phyloP scores from a whole-genome alignment of 2,113 vertebrate species.

The Pardalotus punctatus region DNA sequence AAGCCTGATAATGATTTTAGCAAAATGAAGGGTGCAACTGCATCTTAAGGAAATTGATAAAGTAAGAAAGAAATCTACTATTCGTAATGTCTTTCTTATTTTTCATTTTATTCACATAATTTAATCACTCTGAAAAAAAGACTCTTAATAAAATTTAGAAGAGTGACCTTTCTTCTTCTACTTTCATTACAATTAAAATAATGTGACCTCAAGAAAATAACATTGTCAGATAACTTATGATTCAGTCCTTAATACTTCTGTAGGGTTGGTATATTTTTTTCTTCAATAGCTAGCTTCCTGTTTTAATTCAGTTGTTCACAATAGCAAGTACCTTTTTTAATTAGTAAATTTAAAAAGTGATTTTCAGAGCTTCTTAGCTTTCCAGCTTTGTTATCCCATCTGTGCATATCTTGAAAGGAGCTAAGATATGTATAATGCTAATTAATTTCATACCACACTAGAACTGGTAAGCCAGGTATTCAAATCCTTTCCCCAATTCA shows the following conservation, averaged over 20 bases:
- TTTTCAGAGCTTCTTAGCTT: slow-evolving; percentile 69
- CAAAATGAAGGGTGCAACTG: not conserved
- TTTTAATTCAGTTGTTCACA: slow-evolving; percentile 52
- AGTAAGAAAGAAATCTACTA: not conserved
- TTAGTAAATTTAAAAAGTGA: slow-evolving; percentile 65
- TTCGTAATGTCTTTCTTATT: not conserved
- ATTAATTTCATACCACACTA: slow-evolving; percentile 70
- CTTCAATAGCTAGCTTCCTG: slow-evolving; percentile 56
- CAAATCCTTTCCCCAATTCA: slow-evolving; percentile 65
- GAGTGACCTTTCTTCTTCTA: not conserved
- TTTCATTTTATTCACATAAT: not conserved
- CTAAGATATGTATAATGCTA: slow-evolving; percentile 61
- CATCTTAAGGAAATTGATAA: not conserved
- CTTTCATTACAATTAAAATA: slow-evolving; percentile 24
- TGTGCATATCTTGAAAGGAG: slow-evolving; percentile 60
- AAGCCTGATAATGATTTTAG: not conserved
- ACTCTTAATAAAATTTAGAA: not conserved
- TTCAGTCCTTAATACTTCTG: slow-evolving; percentile 45
- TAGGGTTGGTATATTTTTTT: not conserved
- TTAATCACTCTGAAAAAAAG: not conserved
- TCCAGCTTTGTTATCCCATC: slow-evolving; percentile 61
- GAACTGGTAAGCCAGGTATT: slow-evolving; percentile 71
- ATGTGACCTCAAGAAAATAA: slow-evolving; percentile 53
- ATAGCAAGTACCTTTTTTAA: slow-evolving; percentile 62
- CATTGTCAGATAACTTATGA: slow-evolving; percentile 19